Evolutionary conservation across 1,140 invertebrate species (phyloP).

Genomic region (Microplitis mediator): DNA sequence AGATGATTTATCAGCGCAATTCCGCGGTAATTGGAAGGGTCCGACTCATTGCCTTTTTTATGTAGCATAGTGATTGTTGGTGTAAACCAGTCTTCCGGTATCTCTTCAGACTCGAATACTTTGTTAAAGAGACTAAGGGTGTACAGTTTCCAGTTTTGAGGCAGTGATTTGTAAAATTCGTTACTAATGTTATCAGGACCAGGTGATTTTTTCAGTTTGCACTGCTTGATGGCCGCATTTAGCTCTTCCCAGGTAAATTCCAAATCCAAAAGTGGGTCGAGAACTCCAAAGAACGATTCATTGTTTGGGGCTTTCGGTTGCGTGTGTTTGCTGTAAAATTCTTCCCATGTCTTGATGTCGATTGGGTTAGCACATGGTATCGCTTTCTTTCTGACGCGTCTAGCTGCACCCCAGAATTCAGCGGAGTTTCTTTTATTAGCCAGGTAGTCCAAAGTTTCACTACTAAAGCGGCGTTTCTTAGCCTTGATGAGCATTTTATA

Average conservation of each 20-base stretch:
- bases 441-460: neutral
- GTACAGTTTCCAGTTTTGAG: slow-evolving; percentile 1
- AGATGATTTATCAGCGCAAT: slow-evolving; percentile 35
- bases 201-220: slow-evolving; percentile 18
- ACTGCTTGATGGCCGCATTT: neutral
- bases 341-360: neutral
- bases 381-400: neutral
- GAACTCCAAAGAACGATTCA: neutral
- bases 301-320: neutral
- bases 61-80: slow-evolving; percentile 13
- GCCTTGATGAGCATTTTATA: neutral
- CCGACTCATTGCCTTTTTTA: slow-evolving; percentile 33
- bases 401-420: neutral
- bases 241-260: slow-evolving; percentile 1
- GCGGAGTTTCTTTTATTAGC: neutral
- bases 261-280: neutral
- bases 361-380: neutral
- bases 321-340: neutral
- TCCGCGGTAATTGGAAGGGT: slow-evolving; percentile 37
- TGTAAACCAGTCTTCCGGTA: slow-evolving; percentile 12
- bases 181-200: slow-evolving; percentile 27
- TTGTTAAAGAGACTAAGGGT: slow-evolving; percentile 17
- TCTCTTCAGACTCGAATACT: neutral
- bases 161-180: slow-evolving; percentile 23
- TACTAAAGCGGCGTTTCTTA: neutral